Evolutionary conservation across 2,113 vertebrate species (phyloP), one percentile per base, ranked within the genome.

Genomic region (Larimichthys polyactis): DNA sequence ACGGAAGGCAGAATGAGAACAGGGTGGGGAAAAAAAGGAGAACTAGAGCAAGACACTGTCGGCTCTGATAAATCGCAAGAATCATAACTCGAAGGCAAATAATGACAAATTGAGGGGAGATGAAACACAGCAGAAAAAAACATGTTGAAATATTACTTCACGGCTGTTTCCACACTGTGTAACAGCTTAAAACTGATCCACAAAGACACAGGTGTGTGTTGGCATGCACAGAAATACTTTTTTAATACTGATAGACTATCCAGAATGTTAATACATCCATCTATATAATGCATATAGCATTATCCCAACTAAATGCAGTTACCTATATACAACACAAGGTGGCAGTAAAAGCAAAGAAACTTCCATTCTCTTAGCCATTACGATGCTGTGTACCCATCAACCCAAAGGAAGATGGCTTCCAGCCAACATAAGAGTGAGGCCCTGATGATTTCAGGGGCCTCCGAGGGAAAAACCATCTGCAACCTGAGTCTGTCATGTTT

Each of bases 281-380:
- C 6, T 11, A 8, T 49, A 17, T 5, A 29, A 6, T 32, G 5
- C 1, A 5, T 15, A n/a, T 7, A 32, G 1, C 1, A 6, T 8
- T 51, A 9, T 2, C 1, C 9, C 2, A 20, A 16, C 1, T 40
- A 1, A 27, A 44, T 12, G 22, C 11, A 74, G 55, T 69, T 75
- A 8, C 40, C 20, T 1, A 6, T 1, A 10, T 2, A 1, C 1
- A 75, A 88, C 93, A 89, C 88, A 15, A 83, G 92, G 77, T 78
- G 92, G 91, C 85, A 84, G 19, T 75, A 83, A 51, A 89, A 29
- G 52, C 79, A 79, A 90, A 90, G 83, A 22, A 69, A 62, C 51
- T 36, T 54, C 58, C 17, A 71, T 75, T 54, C 16, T 55, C 20
- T 46, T 11, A 2, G 19, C 29, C 59, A 77, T 36, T 9, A 46